Percentiles rank a stretch among this genome's conserved stretches.
These are phyloP conservation scores for Andrena chrysosceles DNA, from an alignment of 2,888 invertebrate genomes.

Conservation along the genomic window DNA sequence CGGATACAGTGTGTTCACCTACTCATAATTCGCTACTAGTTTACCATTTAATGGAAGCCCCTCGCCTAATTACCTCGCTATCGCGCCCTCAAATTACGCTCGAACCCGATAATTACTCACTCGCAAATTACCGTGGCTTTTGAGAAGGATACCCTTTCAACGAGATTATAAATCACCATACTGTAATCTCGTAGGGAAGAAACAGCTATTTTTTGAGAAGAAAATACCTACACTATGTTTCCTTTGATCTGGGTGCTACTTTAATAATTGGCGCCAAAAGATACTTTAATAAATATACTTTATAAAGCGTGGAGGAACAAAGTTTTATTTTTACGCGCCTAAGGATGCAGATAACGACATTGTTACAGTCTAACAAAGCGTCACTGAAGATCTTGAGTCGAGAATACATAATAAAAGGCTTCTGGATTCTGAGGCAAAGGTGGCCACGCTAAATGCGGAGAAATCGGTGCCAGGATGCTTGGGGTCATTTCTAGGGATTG, in stretches of 20 bases:
- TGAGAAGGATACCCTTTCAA: background rate
- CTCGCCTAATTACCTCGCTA: constrained; percentile 45
- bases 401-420: constrained; percentile 25
- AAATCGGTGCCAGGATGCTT: constrained; percentile 26
- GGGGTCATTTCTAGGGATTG: background rate
- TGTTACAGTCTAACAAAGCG: background rate
- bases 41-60: constrained; percentile 43
- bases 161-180: background rate
- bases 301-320: too few relatives aligned
- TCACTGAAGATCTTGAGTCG: constrained; percentile 14
- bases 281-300: too few relatives aligned
- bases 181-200: background rate
- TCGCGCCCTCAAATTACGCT: constrained; percentile 10
- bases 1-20: background rate
- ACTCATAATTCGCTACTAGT: constrained; percentile 45
- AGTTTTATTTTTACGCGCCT: background rate
- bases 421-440: constrained; percentile 13
- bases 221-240: background rate
- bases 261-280: background rate
- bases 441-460: constrained; percentile 24
- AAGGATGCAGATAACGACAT: constrained; percentile 9
- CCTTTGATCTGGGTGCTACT: background rate
- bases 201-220: background rate
- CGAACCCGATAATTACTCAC: constrained; percentile 28
- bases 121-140: constrained; percentile 11